These are phyloP conservation scores for Sebastes wilsoni DNA, from an alignment of 2,797 vertebrate genomes.

Conservation along the genomic window DNA sequence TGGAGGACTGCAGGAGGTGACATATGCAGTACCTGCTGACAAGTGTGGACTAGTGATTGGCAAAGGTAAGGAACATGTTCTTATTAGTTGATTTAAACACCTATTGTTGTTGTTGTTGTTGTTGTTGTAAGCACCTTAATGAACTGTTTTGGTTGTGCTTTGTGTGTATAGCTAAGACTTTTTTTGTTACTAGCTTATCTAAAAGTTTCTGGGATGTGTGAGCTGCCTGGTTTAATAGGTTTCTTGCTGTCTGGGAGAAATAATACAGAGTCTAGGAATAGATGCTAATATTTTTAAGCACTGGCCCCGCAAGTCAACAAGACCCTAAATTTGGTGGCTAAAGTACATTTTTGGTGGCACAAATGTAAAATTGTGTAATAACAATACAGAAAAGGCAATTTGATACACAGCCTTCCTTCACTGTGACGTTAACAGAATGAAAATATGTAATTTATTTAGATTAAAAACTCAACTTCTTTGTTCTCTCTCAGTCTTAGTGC, in stretches of 20 bases:
- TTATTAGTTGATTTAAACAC: background rate
- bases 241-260: background rate
- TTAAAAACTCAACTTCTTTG: too few species aligned
- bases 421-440: too few species aligned
- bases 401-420: too few species aligned
- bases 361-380: too few species aligned
- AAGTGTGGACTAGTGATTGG: constrained; percentile 98
- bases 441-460: too few species aligned
- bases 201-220: background rate
- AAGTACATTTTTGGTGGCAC: too few species aligned
- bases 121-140: background rate
- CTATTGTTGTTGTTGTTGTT: background rate
- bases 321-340: too few species aligned
- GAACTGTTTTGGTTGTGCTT: background rate
- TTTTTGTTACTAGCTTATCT: background rate
- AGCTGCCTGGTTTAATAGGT: background rate
- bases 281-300: background rate
- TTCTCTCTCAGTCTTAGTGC: too few species aligned
- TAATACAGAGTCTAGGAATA: background rate
- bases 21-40: constrained; percentile 95
- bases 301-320: background rate
- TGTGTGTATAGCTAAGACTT: background rate
- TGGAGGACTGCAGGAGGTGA: constrained; percentile 94
- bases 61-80: constrained; percentile 86
- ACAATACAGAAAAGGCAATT: too few species aligned